Base-by-base conservation (phyloP, 1,140 invertebrate genomes). In the Panagrolaimus sp. region DNA sequence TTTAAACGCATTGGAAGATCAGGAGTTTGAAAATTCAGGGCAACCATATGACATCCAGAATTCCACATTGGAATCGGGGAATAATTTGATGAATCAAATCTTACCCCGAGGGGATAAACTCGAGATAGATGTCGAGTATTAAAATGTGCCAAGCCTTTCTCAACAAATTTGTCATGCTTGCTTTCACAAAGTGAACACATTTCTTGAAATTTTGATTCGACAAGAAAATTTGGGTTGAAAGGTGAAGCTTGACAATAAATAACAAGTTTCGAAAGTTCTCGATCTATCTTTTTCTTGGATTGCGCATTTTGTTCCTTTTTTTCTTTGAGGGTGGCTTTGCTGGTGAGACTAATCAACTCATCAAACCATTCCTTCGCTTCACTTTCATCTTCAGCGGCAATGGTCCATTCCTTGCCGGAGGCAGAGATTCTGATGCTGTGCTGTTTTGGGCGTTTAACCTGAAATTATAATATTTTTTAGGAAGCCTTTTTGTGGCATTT, bases 31-130 rank as follows among this genome's bases (percentile, higher is more conserved):
- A 81, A 82, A 67, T 82, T 82, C 12, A 82, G 44, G 1, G 80
- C 80, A 12, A 81, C 91, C 92, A 98, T 94, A 84, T 98, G 95
- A 69, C 90, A 92, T 0, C 94, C 95, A 45, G 89, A 88, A 83
- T 94, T 95, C 95, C 95, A 98, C 84, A 96, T 90, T 0, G 90
- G 89, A 17, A 94, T 86, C 0, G 95, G 95, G 86, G 92, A 93
- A 83, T 96, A 98, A 86, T 98, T 98, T 0, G 93, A 94, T 0
- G 94, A 98, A 81, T 97, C 94, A 58, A 98, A 89, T 64, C 95
- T 87, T 82, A 93, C 91, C 0, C 92, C 92, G 74, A 86, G 94
- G 89, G 5, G 94, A 74, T 96, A 96, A 8, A 96, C 91, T 58
- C 94, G 87, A 76, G 91, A 94, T 66, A 98, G 89, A 63, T 82